Conservation (phyloP, 2,888 invertebrate species). For the Spialia ferax region DNA sequence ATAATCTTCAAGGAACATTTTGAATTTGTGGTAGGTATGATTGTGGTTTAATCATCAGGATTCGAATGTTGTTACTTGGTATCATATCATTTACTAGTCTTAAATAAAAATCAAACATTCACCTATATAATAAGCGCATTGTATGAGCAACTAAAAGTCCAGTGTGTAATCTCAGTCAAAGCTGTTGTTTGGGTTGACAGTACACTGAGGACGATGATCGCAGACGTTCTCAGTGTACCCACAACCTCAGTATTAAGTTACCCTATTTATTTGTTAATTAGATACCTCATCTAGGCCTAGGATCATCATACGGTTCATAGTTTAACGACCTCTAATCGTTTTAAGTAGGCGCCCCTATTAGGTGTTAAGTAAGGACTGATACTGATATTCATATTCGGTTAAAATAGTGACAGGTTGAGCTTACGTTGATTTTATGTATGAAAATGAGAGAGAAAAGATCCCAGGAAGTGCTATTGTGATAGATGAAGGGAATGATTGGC, state of each 20-base stretch:
- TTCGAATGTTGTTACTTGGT: background rate
- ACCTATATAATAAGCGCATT: background rate
- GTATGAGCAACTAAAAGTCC: constrained; percentile 39
- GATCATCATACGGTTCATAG: constrained; percentile 48
- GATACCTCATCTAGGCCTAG: constrained; percentile 57
- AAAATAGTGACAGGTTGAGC: constrained; percentile 37
- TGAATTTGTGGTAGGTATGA: background rate
- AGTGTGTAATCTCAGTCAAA: constrained; percentile 55
- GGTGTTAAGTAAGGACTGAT: constrained; percentile 84
- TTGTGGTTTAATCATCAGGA: background rate
- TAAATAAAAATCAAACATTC: background rate
- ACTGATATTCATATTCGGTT: constrained; percentile 68
- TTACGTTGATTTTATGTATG: constrained; percentile 13
- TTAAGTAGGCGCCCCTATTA: constrained; percentile 60
- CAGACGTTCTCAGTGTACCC: constrained; percentile 43
- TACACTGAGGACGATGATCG: constrained; percentile 24
- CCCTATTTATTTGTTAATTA: constrained; percentile 74
- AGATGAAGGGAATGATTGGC: too few relatives aligned
- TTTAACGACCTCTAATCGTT: constrained; percentile 52
- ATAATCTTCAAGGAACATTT: background rate
- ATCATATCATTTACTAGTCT: background rate
- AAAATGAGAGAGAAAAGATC: too few relatives aligned
- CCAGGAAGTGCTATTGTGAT: too few relatives aligned
- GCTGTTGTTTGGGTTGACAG: constrained; percentile 24
- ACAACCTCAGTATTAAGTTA: constrained; percentile 61